Evolutionary conservation across 1,140 invertebrate species (phyloP), one percentile per base, ranked within the genome.

Genomic region (Drosophila kurseongensis): DNA sequence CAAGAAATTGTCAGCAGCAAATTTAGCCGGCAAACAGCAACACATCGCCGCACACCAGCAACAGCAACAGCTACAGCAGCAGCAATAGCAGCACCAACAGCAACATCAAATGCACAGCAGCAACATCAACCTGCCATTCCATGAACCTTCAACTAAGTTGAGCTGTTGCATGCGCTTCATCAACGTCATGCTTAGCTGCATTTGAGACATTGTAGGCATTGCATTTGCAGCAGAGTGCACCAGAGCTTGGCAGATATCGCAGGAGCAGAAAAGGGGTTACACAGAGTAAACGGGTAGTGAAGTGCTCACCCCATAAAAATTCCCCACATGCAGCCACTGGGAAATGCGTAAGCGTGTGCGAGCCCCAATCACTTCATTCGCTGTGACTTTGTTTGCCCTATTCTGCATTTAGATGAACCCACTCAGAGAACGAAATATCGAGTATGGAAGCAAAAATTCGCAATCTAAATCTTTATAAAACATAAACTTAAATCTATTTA

Each of bases 1-100:
- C 82, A 89, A 84, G 84, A 84, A 88, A 89, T 89, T 89, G 84
- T 89, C 84, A 89, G 84, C 80, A 89, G 63, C 80, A 84, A 86
- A 86, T 86, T 81, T 74, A 78, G 83, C 58, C 14, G 56, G 52
- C 36, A 41, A 41, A 41, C 52, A 10, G 32, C 51, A 71, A 36
- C 38, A 68, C 23, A 48, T 48, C 45, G 45, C 45, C 45, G 23
- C 45, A 48, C 45, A 27, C 23, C 45, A 16, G 45, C 40, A 57
- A 60, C 61, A 52, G 41, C 36, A 47, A 9, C 55, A 60, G 14
- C 47, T 18, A 18, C 18, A 18, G 18, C 84, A 89, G 84, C 80
- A 89, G 63, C 80, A 84, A 86, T 23, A 16, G 42, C 40, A 57
- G 60, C 61, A 52, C 35, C 36, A 47, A 9, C 55, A 60, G 14